phyloP scores from a whole-genome alignment of 2,113 vertebrate species.

The Microcebus griseorufus region DNA sequence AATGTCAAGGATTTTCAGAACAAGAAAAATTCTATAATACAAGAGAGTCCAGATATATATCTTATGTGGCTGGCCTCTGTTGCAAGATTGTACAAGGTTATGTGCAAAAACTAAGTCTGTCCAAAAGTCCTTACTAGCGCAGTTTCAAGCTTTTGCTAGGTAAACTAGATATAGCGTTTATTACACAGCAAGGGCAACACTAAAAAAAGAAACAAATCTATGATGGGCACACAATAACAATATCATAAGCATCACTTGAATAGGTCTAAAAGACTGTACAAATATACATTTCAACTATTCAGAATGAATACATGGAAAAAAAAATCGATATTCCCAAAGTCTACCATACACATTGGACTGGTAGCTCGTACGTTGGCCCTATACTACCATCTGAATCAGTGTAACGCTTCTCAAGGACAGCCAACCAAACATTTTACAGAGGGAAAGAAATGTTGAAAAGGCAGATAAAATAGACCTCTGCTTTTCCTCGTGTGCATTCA shows the following conservation, averaged over 20 bases:
- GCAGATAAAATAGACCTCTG: conserved; percentile 82
- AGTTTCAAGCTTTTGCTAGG: conserved; percentile 93
- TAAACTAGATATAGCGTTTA: conserved; percentile 95
- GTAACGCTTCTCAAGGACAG: conserved; percentile 80
- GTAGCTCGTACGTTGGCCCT: conserved; percentile 85
- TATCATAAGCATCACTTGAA: conserved; percentile 93
- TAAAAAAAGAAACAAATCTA: conserved; percentile 92
- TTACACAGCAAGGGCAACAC: conserved; percentile 97
- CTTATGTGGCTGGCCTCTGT: conserved; percentile 88
- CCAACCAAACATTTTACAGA: conserved; percentile 83
- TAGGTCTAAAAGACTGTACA: conserved; percentile 99
- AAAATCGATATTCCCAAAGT: conserved; percentile 84
- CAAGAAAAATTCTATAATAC: conserved; percentile 90
- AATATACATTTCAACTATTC: conserved; percentile 97
- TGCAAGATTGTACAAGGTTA: conserved; percentile 93
- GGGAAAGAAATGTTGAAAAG: conserved; percentile 81
- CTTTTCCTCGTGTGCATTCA: conserved; percentile 82
- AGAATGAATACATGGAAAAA: conserved; percentile 93
- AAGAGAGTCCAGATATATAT: conserved; percentile 89
- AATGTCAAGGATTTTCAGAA: conserved; percentile 89
- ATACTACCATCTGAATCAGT: conserved; percentile 84
- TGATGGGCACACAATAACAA: conserved; percentile 92
- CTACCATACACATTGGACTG: conserved; percentile 88
- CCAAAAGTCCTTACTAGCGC: conserved; percentile 93
- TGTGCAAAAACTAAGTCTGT: conserved; percentile 95